phyloP scores from a whole-genome alignment of 2,888 invertebrate genomes.

The Cybosia mesomella region DNA sequence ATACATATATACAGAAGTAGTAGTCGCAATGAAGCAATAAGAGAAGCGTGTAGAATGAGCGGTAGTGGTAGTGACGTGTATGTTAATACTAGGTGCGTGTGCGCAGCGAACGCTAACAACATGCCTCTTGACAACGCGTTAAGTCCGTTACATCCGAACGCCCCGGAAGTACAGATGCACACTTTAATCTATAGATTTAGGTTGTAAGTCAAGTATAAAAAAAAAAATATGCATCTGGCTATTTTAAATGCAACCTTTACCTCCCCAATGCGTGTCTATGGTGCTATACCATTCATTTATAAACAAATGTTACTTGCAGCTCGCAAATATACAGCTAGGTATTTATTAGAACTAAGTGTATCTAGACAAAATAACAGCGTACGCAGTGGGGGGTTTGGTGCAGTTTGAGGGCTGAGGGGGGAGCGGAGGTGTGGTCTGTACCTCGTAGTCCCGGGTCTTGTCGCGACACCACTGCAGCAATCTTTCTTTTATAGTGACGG shows the following conservation, averaged over 20 bases:
- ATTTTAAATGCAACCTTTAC: constrained; percentile 43
- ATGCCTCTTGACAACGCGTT: constrained; percentile 64
- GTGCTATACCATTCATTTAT: background rate
- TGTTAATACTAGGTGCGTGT: constrained; percentile 63
- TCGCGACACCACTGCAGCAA: constrained; percentile 98
- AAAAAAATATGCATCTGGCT: constrained; percentile 58
- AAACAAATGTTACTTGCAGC: constrained; percentile 5
- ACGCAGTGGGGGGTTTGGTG: constrained; percentile 56
- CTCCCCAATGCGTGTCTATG: constrained; percentile 60
- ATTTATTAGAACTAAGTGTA: constrained; percentile 1
- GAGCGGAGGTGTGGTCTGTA: constrained; percentile 75
- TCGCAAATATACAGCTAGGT: constrained; percentile 14
- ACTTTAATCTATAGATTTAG: constrained; percentile 33
- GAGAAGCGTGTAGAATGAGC: constrained; percentile 66
- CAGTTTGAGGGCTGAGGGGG: constrained; percentile 14
- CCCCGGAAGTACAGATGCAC: constrained; percentile 56
- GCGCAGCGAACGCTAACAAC: constrained; percentile 56
- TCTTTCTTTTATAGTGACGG: constrained; percentile 98
- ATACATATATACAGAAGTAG: constrained; percentile 68
- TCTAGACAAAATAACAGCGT: constrained; percentile 17
- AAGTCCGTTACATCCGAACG: constrained; percentile 57
- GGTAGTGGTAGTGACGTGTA: constrained; percentile 60
- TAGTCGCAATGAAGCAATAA: constrained; percentile 71
- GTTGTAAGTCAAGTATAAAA: background rate
- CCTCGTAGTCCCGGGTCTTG: constrained; percentile 99